Evolutionary conservation across 2,888 invertebrate species (phyloP).

Genomic region (Trichacis sp.): DNA sequence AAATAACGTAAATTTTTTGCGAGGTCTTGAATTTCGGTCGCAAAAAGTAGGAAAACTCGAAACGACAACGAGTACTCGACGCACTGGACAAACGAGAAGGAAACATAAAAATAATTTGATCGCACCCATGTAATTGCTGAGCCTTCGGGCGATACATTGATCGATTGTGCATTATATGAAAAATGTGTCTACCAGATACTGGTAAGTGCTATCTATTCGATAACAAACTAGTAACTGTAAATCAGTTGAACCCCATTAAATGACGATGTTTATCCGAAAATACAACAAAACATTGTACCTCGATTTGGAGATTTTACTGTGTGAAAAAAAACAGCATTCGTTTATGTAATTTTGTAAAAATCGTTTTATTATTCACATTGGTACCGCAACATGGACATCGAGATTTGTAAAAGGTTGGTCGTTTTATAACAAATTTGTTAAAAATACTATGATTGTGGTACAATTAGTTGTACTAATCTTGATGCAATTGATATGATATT

Average conservation of each 20-base stretch:
- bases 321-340: too few species aligned
- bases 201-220: slow-evolving; percentile 65
- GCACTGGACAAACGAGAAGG: neutral
- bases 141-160: slow-evolving; percentile 61
- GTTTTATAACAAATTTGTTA: too few species aligned
- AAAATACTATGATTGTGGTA: too few species aligned
- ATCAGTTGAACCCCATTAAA: slow-evolving; percentile 27
- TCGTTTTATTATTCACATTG: too few species aligned
- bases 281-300: neutral
- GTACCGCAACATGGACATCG: too few species aligned
- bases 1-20: neutral
- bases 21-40: neutral
- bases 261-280: neutral
- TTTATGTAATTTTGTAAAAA: too few species aligned
- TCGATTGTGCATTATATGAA: slow-evolving; percentile 67
- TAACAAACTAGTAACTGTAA: slow-evolving; percentile 43
- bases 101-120: slow-evolving; percentile 39
- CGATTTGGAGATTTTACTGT: too few species aligned
- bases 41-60: neutral
- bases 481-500: too few species aligned
- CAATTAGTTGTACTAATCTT: too few species aligned
- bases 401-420: too few species aligned
- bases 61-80: neutral
- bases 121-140: slow-evolving; percentile 51
- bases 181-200: slow-evolving; percentile 67